Conservation (phyloP, 2,113 vertebrate genomes). For the Candoia aspera region DNA sequence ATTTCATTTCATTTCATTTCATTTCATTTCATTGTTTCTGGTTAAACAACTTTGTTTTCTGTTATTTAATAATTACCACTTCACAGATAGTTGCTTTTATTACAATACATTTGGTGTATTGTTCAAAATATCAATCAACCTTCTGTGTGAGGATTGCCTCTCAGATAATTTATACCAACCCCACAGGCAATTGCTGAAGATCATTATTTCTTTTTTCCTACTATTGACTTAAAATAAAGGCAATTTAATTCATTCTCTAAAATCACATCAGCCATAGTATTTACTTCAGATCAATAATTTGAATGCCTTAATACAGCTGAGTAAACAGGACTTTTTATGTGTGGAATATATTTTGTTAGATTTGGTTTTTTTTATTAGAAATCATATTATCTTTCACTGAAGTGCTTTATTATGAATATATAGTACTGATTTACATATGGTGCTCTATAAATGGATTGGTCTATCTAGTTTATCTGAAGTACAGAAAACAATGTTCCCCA, state of each 20-base stretch:
- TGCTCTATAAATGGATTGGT: neutral
- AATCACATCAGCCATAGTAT: constrained; percentile 50
- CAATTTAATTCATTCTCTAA: constrained; percentile 55
- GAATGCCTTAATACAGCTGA: constrained; percentile 56
- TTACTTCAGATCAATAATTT: constrained; percentile 58
- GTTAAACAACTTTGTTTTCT: neutral
- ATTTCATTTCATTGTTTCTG: neutral
- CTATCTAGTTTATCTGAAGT: constrained; percentile 1
- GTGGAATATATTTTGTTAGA: constrained; percentile 48
- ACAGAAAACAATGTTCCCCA: neutral
- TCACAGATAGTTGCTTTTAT: constrained; percentile 10
- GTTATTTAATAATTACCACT: neutral
- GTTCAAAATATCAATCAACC: constrained; percentile 28
- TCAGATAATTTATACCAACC: constrained; percentile 44
- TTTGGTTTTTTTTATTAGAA: constrained; percentile 19
- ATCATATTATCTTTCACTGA: constrained; percentile 25
- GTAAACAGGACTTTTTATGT: constrained; percentile 49
- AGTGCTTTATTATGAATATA: neutral
- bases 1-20: neutral
- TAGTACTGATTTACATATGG: constrained; percentile 19
- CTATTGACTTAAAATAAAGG: constrained; percentile 63
- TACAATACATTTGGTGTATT: neutral
- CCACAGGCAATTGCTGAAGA: constrained; percentile 41
- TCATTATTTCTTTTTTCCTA: constrained; percentile 56
- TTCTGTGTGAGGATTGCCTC: constrained; percentile 24